phyloP scores from a whole-genome alignment of 2,888 invertebrate genomes.

The Ryuthela nishihirai region DNA sequence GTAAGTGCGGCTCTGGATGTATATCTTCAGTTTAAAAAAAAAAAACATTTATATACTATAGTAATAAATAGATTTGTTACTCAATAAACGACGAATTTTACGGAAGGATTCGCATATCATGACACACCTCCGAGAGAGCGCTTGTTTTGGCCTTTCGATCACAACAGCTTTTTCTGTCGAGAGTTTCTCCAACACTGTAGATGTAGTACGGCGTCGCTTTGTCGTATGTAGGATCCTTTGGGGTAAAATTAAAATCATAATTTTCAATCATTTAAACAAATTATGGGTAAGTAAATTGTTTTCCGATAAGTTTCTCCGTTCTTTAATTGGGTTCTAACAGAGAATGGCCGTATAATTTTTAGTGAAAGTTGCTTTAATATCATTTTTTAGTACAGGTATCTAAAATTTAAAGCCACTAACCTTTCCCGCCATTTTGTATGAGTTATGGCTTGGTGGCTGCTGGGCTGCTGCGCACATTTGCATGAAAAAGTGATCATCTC shows the following conservation, averaged over 20 bases:
- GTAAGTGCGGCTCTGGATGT: no score
- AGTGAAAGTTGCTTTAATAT: conserved; percentile 7
- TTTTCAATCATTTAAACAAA: conserved; percentile 33
- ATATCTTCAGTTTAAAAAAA: no score
- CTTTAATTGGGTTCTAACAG: conserved; percentile 1
- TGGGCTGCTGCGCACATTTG: conserved; percentile 38
- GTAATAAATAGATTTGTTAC: no score
- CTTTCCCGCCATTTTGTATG: conserved; percentile 40
- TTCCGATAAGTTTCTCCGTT: conserved; percentile 3
- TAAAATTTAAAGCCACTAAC: conserved; percentile 38
- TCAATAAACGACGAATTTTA: no score
- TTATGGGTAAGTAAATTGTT: conserved; percentile 32
- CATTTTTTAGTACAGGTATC: conserved; percentile 28
- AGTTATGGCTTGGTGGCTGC: conserved; percentile 37
- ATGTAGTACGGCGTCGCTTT: conserved; percentile 40
- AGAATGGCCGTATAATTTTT: not conserved
- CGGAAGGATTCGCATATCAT: no score
- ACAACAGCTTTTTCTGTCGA: no score
- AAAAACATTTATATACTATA: no score
- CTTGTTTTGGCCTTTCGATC: no score
- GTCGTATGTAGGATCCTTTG: conserved; percentile 36
- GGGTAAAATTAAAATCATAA: conserved; percentile 38
- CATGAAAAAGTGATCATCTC: conserved; percentile 33
- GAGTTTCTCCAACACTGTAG: conserved; percentile 38
- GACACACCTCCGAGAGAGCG: no score